Conservation (phyloP, 1,140 invertebrate species). For the Drosophila lowei region DNA sequence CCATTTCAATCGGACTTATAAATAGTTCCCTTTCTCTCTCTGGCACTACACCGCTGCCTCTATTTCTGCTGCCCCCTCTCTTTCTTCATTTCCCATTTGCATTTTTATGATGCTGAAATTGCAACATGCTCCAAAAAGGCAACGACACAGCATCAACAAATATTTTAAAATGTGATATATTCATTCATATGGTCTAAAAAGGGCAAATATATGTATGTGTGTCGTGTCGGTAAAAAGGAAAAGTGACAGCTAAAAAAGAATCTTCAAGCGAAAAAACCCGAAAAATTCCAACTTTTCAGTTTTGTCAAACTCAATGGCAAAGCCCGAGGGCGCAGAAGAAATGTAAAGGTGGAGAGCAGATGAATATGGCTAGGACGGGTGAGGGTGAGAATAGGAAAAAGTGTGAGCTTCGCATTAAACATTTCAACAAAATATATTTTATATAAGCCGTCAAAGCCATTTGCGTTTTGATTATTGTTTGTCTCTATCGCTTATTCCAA, state of each 20-base stretch:
- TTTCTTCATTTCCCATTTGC: constrained; percentile 33
- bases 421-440: constrained; percentile 50
- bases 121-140: constrained; percentile 47
- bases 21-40: constrained; percentile 15
- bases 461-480: constrained; percentile 42
- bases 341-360: not conserved
- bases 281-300: constrained; percentile 32
- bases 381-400: not conserved
- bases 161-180: constrained; percentile 47
- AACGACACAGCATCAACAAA: constrained; percentile 16
- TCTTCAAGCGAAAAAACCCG: not conserved
- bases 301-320: constrained; percentile 7
- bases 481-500: constrained; percentile 12
- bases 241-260: not conserved
- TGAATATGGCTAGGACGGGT: too few species aligned
- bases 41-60: not conserved
- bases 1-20: constrained; percentile 47
- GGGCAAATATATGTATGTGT: constrained; percentile 23
- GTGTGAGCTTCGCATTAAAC: constrained; percentile 51
- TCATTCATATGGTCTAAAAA: constrained; percentile 18
- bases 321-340: not conserved
- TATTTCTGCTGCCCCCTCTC: not conserved
- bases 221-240: constrained; percentile 9
- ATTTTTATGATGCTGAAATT: constrained; percentile 62
- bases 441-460: constrained; percentile 65